Evolutionary conservation across 2,888 invertebrate genomes (phyloP).

Genomic region (Heliconius ismenius): DNA sequence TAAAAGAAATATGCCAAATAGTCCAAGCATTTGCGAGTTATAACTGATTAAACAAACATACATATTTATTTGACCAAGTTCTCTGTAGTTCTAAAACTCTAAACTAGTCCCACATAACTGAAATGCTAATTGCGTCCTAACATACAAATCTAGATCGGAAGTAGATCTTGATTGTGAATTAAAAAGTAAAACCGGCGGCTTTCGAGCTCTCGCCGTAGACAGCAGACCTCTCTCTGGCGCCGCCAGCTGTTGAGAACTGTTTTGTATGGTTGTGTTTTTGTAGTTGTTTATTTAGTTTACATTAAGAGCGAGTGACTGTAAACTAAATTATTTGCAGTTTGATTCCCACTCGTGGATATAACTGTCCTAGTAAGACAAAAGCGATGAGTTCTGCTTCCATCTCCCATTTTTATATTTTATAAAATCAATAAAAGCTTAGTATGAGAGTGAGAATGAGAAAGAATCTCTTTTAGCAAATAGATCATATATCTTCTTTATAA

Average conservation of each 20-base stretch:
- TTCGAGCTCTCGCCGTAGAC: slow-evolving; percentile 65
- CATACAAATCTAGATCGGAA: slow-evolving; percentile 48
- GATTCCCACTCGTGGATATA: neutral
- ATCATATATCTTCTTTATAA: too few relatives aligned
- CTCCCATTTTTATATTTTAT: too few relatives aligned
- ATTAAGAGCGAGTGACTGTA: neutral
- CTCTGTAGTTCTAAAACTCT: neutral
- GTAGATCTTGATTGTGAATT: slow-evolving; percentile 60
- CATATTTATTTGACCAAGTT: neutral
- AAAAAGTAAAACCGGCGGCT: slow-evolving; percentile 72
- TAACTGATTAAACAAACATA: neutral
- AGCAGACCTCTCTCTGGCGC: slow-evolving; percentile 61
- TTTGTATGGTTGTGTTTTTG: too few relatives aligned
- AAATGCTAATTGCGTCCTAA: slow-evolving; percentile 35
- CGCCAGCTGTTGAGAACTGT: slow-evolving; percentile 53
- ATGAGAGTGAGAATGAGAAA: too few relatives aligned
- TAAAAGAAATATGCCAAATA: too few relatives aligned
- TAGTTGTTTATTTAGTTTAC: too few relatives aligned
- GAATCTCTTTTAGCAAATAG: too few relatives aligned
- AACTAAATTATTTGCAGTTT: neutral
- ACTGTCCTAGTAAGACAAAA: too few relatives aligned
- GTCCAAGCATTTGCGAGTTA: too few relatives aligned
- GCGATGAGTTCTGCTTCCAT: too few relatives aligned
- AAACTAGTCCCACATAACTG: neutral
- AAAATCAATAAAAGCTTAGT: too few relatives aligned